Evolutionary conservation across 1,140 invertebrate species (phyloP), one percentile per base, ranked within the genome.

Genomic region (Drosophila kohkoa): DNA sequence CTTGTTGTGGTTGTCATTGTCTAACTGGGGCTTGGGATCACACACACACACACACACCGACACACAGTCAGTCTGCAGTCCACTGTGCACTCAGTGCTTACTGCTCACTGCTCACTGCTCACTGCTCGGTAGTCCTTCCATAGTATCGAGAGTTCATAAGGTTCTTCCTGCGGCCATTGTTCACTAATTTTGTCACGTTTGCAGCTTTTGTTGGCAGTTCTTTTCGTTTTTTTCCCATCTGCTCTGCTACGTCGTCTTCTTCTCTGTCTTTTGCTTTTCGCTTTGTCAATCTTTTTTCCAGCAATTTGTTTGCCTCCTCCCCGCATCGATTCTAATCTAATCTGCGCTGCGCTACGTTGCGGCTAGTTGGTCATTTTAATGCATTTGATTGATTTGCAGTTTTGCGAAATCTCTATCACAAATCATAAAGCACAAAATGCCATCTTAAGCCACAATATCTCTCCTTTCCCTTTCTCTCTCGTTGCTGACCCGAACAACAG

Each of bases 101-200:
- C 3, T 45, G 8, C 4, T 45, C n/a, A 25, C 20, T 45, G 8
- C 4, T 45, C n/a, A 25, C 20, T 25, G 20, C 0, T 25, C 20
- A 25, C 3, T 25, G 20, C 20, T 25, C 3, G 20, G 20, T 25
- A 48, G 46, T 48, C 46, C 46, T 48, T n/a, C 16, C 25, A 52
- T 20, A 63, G 32, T 52, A 64, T 64, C 32, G 60, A 66, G 75
- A 85, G 85, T 89, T 89, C 85, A 89, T 81, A 73, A 89, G 75
- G 78, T 69, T 58, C 62, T 89, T 74, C 66, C 75, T 73, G 59
- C 70, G 57, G 58, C 78, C 75, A 88, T 89, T 89, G 85, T 89
- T 89, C 85, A 90, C 86, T 89, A 89, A 89, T 89, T 89, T 89
- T 90, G 85, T 89, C 85, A 90, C 85, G 85, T 89, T 89, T 89